Evolutionary conservation across 2,113 vertebrate species (phyloP).

Genomic region (Loxodonta africana): DNA sequence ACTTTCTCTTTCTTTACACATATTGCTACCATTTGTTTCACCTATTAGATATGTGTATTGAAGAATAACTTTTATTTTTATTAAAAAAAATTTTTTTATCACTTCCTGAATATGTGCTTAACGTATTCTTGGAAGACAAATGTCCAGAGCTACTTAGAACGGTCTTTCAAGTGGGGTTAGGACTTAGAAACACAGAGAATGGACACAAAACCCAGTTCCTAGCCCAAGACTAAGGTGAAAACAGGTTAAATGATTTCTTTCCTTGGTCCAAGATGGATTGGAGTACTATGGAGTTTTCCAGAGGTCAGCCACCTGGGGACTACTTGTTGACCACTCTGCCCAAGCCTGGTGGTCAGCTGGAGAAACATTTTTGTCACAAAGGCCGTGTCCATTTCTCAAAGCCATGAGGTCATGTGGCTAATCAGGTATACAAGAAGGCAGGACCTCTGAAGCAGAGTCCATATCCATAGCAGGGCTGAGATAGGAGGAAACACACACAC

Average conservation of each 20-base stretch:
- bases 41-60: neutral
- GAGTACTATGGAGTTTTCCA: neutral
- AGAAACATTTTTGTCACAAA: neutral
- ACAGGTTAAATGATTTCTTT: neutral
- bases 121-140: neutral
- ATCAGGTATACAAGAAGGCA: neutral
- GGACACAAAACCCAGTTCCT: neutral
- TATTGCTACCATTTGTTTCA: neutral
- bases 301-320: neutral
- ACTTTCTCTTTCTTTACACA: neutral
- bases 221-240: neutral
- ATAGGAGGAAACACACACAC: neutral
- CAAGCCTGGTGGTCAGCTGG: neutral
- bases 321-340: neutral
- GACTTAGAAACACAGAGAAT: neutral
- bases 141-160: neutral
- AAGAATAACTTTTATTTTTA: neutral
- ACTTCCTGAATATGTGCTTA: neutral
- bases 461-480: neutral
- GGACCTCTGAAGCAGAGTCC: neutral
- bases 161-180: neutral
- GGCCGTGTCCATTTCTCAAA: neutral
- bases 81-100: neutral
- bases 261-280: neutral
- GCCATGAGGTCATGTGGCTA: fast-evolving